Base-by-base conservation (phyloP, 2,797 vertebrate genomes). In the Erpetoichthys calabaricus region DNA sequence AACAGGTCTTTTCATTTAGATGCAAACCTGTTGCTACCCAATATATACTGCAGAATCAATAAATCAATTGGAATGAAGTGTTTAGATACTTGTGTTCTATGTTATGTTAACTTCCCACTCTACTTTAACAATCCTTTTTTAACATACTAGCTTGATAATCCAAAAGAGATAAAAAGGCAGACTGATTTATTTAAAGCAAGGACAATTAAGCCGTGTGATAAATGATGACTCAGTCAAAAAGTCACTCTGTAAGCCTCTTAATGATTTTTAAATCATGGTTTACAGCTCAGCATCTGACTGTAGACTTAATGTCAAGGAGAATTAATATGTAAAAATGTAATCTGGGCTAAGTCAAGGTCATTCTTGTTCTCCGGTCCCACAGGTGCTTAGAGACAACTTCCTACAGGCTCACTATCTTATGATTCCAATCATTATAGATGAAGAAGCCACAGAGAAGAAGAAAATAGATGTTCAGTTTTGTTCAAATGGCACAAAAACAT, bases 311-410 rank as follows among this genome's bases (percentile, higher is more conserved):
- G 53, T 47, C 6, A n/a, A 7, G 8, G 5, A 60, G 68, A 67
- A 74, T 76, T 71, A 79, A 78, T 77, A 75, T 75, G 73, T 71
- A 80, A 76, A 72, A n/a, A 82, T 84, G 76, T 75, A 80, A 81
- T 84, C 75, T 56, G 3, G 64, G 52, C 46, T 58, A 69, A 80
- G 60, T 78, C 84, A 85, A 89, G 84, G 83, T 87, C 81, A 73
- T 54, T 63, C 68, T 80, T 83, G 73, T 77, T 84, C 75, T 78
- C 60, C 63, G 45, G 66, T 82, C 74, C 62, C 75, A 61, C 51
- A 79, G 71, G 69, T 77, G 74, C 70, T 84, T 80, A 77, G 55
- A 70, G 67, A 70, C 65, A 70, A 49, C 60, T 88, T 89, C 78
- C 64, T 75, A 64, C 75, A 67, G 72, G 76, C 80, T 77, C 75